Base-by-base conservation (phyloP, 2,888 invertebrate genomes). In the Sabellastarte sp. region DNA sequence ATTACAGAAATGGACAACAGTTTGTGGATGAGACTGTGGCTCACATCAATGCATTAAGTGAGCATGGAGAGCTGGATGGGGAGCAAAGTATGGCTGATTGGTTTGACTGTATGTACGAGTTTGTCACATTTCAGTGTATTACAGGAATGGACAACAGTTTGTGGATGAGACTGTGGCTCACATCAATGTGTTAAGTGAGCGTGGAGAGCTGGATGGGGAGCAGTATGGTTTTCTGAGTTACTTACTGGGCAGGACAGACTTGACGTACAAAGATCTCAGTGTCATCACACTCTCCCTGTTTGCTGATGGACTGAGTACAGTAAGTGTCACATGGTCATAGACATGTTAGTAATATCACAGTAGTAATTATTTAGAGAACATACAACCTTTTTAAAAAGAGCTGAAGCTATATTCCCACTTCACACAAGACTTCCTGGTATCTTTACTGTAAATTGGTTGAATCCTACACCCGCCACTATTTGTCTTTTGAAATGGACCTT, bases 291-390 rank as follows among this genome's bases (percentile, higher is more conserved):
- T 91, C 2, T 91, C 92, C 71, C 86, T 92, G 80, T 91, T 91
- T 78, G 84, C 90, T 5, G 92, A 92, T 33, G 91, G 91, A n/a
- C 89, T 92, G 55, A 91, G 90, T 73, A 91, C 92, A 75, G 91
- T 94, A 86, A 85, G 53, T 41, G 20, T 5, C 41, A 20, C 41
- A 10, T 41, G 41, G 41, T 41, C 41, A 41, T 41, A 20, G 20
- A 41, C 5, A 10, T 20, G 41, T 20, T 20, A 20, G 20, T 41
- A 41, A 20, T 10, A 41, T 5, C 41, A 41, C 41, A 5, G 41
- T 41, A 41, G n/a, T n/a, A n/a, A n/a, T n/a, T n/a, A n/a, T n/a
- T n/a, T n/a, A n/a, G n/a, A n/a, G n/a, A n/a, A n/a, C n/a, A n/a
- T n/a, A n/a, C n/a, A n/a, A n/a, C n/a, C n/a, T n/a, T n/a, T n/a